Evolutionary conservation across 2,888 invertebrate genomes (phyloP).

Genomic region (Caenorhabditis sinica): DNA sequence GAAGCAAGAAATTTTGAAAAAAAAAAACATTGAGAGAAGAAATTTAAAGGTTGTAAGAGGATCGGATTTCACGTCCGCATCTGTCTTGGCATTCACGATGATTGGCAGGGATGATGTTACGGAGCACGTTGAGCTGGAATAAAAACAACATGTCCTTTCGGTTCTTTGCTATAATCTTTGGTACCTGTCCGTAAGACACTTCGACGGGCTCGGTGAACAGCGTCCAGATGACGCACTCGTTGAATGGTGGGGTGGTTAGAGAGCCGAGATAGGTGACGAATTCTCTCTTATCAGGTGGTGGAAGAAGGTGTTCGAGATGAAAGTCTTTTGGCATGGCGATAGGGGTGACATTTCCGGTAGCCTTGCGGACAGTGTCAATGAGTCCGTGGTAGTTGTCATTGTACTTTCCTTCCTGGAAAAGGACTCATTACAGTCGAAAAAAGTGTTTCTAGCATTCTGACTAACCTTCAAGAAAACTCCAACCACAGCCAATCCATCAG

Average conservation of each 20-base stretch:
- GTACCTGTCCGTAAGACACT: slow-evolving; percentile 81
- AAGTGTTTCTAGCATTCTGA: not conserved
- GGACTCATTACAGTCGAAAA: not conserved
- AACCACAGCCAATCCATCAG: slow-evolving; percentile 80
- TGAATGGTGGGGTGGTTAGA: slow-evolving; percentile 84
- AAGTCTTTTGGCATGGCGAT: slow-evolving; percentile 70
- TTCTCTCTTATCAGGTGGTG: slow-evolving; percentile 76
- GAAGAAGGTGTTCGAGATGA: slow-evolving; percentile 66
- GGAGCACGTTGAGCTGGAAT: slow-evolving; percentile 73
- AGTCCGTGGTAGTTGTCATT: slow-evolving; percentile 72
- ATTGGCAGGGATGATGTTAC: slow-evolving; percentile 76
- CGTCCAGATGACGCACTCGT: slow-evolving; percentile 84
- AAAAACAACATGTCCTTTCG: slow-evolving; percentile 17
- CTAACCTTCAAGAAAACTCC: slow-evolving; percentile 80
- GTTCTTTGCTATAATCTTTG: not conserved
- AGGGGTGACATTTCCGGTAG: slow-evolving; percentile 64
- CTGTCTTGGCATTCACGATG: slow-evolving; percentile 77
- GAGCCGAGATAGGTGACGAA: slow-evolving; percentile 84
- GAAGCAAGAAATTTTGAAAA: not conserved
- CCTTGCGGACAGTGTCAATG: slow-evolving; percentile 72
- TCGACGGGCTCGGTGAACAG: slow-evolving; percentile 83
- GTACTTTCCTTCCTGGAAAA: slow-evolving; percentile 71
- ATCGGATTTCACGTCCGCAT: slow-evolving; percentile 75
- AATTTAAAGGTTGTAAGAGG: slow-evolving; percentile 63
- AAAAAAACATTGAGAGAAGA: not conserved